Base-by-base conservation (phyloP, 2,113 vertebrate species). In the Albula glossodonta region DNA sequence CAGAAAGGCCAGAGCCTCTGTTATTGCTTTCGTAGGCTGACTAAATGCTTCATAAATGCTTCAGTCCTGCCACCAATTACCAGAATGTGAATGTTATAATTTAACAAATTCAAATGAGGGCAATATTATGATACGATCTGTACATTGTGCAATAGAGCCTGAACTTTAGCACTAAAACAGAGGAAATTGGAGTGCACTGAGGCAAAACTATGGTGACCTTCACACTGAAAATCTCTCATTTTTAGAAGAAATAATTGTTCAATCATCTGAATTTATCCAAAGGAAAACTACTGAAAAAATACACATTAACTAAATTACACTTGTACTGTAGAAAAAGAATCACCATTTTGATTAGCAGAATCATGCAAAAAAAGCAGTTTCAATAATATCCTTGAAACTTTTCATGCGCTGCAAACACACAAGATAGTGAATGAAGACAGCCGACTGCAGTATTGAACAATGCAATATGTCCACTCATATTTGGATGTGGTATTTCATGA, bases 21-120 rank as follows among this genome's bases (percentile, higher is more conserved):
- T 53, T 31, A 56, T 11, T 22, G 25, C 78, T 80, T 6, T 51
- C 12, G 49, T 15, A 48, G 17, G 17, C 78, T 12, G 78, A 49
- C 78, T 79, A 79, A 80, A 80, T 48, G n/a, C 22, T 74, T 74
- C 70, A 74, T 74, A 74, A 74, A 74, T 74, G 70, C 70, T 74
- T n/a, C 70, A 74, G 17, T 74, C 25, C 70, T 74, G 70, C 70
- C 22, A 31, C 70, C 70, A 31, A 74, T 74, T 74, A 74, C 22
- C 22, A 31, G 31, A 74, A 74, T 74, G 19, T 25, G 70, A 74
- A 74, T n/a, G 9, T 17, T 79, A 79, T 49, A 48, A 50, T 79
- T 50, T 50, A 50, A 48, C 78, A 79, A 48, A 50, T 79, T 22
- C 49, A 51, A 19, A 80, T n/a, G n/a, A 82, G 48, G 1, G 25